Conservation (phyloP, 2,797 vertebrate species). For the Buceros bicornis region DNA sequence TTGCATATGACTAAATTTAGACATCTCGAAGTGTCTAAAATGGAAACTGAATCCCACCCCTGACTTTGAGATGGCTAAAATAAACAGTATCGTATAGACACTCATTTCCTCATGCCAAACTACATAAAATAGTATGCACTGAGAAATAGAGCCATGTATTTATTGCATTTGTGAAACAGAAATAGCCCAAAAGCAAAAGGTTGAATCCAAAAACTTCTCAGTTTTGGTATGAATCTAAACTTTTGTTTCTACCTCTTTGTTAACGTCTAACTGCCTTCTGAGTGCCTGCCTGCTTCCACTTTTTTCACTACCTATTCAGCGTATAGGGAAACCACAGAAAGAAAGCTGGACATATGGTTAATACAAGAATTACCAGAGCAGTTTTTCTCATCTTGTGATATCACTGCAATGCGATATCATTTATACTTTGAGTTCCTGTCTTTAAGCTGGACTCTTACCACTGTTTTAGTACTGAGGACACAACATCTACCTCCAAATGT, state of each 20-base stretch:
- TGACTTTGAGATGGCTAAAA: background rate
- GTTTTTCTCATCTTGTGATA: background rate
- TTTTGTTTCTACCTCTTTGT: background rate
- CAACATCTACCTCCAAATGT: background rate
- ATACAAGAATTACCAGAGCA: background rate
- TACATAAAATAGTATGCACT: background rate
- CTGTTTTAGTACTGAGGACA: background rate
- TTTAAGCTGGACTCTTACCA: background rate
- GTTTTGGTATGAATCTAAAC: background rate
- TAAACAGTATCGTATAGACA: background rate
- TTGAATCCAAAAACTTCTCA: background rate
- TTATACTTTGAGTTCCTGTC: background rate
- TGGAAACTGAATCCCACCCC: background rate
- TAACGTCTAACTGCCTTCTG: background rate
- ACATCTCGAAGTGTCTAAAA: background rate
- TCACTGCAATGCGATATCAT: background rate
- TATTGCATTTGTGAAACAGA: background rate
- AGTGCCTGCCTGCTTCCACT: background rate
- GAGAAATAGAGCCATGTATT: background rate
- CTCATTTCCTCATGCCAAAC: background rate
- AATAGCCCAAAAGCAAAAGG: background rate
- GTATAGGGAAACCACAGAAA: background rate
- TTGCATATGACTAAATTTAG: background rate
- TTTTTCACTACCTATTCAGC: background rate
- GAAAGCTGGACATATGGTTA: background rate